Percentiles rank a stretch among this genome's conserved stretches.
phyloP scores from a whole-genome alignment of 2,888 invertebrate species.

The Heliothis peltigera region DNA sequence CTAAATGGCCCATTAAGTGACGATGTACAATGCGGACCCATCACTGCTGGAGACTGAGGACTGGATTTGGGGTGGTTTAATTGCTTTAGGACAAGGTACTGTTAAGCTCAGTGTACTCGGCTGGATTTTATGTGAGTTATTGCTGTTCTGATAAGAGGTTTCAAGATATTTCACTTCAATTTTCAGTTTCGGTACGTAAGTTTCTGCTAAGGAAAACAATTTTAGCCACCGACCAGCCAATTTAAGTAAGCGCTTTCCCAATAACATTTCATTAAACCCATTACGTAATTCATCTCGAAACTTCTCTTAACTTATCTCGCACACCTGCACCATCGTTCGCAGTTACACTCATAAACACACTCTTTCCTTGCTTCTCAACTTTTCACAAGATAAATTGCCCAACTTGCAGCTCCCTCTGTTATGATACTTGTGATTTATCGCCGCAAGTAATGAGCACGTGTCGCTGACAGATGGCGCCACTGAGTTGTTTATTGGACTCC shows the following conservation, averaged over 20 bases:
- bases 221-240: neutral
- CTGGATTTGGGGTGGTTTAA: slow-evolving; percentile 43
- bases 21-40: slow-evolving; percentile 21
- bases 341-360: slow-evolving; percentile 78
- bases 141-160: neutral
- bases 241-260: slow-evolving; percentile 2
- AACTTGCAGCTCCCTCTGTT: slow-evolving; percentile 84
- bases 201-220: too few species aligned
- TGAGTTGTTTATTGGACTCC: slow-evolving; percentile 77
- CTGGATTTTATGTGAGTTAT: slow-evolving; percentile 12
- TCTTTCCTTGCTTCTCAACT: slow-evolving; percentile 72
- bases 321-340: slow-evolving; percentile 59
- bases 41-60: slow-evolving; percentile 39
- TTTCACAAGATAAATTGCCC: slow-evolving; percentile 75
- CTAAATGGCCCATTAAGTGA: slow-evolving; percentile 62
- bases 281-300: slow-evolving; percentile 39
- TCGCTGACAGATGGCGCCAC: slow-evolving; percentile 80
- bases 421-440: slow-evolving; percentile 82
- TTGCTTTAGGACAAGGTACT: slow-evolving; percentile 30
- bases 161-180: too few species aligned
- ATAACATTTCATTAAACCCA: slow-evolving; percentile 15
- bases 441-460: slow-evolving; percentile 77
- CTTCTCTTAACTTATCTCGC: slow-evolving; percentile 50
- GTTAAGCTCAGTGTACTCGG: slow-evolving; percentile 7
- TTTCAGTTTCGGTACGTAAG: too few species aligned